Evolutionary conservation across 1,140 invertebrate genomes (phyloP), one percentile per base, ranked within the genome.

Genomic region (Aphidius gifuensis): DNA sequence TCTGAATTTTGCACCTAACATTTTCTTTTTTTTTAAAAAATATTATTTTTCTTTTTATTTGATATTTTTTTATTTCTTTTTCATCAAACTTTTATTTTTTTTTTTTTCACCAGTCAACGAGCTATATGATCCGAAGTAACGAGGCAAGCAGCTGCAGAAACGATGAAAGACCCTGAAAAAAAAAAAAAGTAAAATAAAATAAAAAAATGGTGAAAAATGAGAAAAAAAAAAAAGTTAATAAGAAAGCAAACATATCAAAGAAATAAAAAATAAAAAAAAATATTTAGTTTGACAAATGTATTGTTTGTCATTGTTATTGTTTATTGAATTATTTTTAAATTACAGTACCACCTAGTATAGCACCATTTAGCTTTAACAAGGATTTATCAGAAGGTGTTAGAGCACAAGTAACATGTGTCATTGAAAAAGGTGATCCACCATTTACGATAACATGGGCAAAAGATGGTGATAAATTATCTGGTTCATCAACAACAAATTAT

Each of bases 371-470:
- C 69, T 81, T 80, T 76, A 82, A 82, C 74, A 75, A 81, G 75
- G 78, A 77, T 67, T 71, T 94, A 58, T 85, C 91, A 60, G 93
- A 96, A 82, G 95, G 95, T 9, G 94, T 95, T 86, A 83, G 94
- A 62, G 92, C 93, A 8, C 92, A 92, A 39, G 92, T 97, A 66
- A 91, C 93, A 61, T 98, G 96, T 81, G 91, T 94, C 72, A 93
- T 97, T 67, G 88, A 94, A 73, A 93, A 95, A 81, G 96, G 96
- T 9, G 95, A 98, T 83, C 86, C 93, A 64, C 95, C 95, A 21
- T 89, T 98, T 65, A 89, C 87, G 60, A 93, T 98, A 79, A 83
- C 86, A 39, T 93, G 90, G 90, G 90, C 90, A 72, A 86, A 90
- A 73, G 91, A 95, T 76, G 91, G 90, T 42, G 85, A 89, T 70